These are phyloP conservation scores for Leptatherina wallacei DNA, from an alignment of 2,797 vertebrate genomes.

Conservation along the genomic window DNA sequence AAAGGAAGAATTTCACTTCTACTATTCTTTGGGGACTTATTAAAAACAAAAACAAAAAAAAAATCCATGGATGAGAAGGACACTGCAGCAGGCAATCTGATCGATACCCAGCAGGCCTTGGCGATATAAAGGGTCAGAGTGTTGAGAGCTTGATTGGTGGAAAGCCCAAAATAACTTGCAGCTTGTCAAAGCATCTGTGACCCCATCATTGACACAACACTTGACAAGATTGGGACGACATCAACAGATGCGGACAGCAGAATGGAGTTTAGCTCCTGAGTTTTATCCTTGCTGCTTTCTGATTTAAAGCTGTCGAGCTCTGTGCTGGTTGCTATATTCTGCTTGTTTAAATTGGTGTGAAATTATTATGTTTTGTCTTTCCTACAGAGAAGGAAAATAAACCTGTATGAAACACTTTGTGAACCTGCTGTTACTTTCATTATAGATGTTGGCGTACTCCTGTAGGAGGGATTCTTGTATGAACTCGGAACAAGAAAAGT, in stretches of 20 bases:
- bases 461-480: not conserved
- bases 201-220: conserved; percentile 58
- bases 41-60: conserved; percentile 11
- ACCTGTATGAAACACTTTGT: conserved; percentile 14
- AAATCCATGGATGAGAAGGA: conserved; percentile 52
- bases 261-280: conserved; percentile 38
- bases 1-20: conserved; percentile 54
- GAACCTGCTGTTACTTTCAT: conserved; percentile 28
- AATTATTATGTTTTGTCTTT: conserved; percentile 45
- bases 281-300: conserved; percentile 40
- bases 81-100: conserved; percentile 56
- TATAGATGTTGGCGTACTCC: conserved; percentile 14
- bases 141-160: conserved; percentile 57
- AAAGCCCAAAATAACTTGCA: conserved; percentile 57
- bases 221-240: conserved; percentile 50
- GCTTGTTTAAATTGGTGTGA: conserved; percentile 58
- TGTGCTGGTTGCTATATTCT: conserved; percentile 18
- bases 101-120: conserved; percentile 60
- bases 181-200: conserved; percentile 40
- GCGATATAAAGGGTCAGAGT: conserved; percentile 53
- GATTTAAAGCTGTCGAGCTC: conserved; percentile 25
- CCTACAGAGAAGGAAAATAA: conserved; percentile 47
- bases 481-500: conserved; percentile 11
- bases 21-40: conserved; percentile 33
- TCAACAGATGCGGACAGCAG: conserved; percentile 32